These are phyloP conservation scores for Chondrosia reniformis DNA, from an alignment of 37 sponge, comb jelly and placozoan genomes.

Conservation along the genomic window DNA sequence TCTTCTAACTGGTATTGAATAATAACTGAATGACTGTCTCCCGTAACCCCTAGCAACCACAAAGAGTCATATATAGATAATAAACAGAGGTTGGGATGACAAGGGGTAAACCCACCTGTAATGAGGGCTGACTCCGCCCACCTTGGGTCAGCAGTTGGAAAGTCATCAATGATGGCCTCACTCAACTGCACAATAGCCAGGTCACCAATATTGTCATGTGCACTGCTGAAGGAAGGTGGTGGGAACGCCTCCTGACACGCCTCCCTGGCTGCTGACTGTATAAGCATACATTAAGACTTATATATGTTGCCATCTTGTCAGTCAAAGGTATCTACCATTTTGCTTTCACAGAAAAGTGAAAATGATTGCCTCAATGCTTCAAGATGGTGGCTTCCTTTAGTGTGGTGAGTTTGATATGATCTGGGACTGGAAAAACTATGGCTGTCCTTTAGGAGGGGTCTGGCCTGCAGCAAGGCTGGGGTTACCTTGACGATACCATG, in stretches of 20 bases:
- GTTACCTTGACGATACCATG: no score
- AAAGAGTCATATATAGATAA: not conserved
- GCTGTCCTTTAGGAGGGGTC: no score
- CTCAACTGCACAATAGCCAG: constrained; percentile 47
- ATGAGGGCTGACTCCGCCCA: constrained; percentile 31
- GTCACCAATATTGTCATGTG: constrained; percentile 52
- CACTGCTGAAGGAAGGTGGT: constrained; percentile 10
- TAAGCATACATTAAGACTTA: not conserved
- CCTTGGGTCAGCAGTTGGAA: constrained; percentile 54
- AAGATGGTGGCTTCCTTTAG: no score
- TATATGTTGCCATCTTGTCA: not conserved
- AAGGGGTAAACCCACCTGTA: constrained; percentile 1
- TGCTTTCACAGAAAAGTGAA: constrained; percentile 12
- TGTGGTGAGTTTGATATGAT: no score
- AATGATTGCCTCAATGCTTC: not conserved
- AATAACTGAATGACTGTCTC: constrained; percentile 35
- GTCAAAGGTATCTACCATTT: not conserved
- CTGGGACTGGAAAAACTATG: no score
- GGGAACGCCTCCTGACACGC: constrained; percentile 31
- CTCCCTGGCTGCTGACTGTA: constrained; percentile 16
- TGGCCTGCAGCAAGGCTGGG: no score
- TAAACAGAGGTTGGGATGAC: not conserved
- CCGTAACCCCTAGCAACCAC: not conserved
- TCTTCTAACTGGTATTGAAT: constrained; percentile 76
- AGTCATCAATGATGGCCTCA: constrained; percentile 66